Base-by-base conservation (phyloP, 2,888 invertebrate species). In the Diadromus collaris region DNA sequence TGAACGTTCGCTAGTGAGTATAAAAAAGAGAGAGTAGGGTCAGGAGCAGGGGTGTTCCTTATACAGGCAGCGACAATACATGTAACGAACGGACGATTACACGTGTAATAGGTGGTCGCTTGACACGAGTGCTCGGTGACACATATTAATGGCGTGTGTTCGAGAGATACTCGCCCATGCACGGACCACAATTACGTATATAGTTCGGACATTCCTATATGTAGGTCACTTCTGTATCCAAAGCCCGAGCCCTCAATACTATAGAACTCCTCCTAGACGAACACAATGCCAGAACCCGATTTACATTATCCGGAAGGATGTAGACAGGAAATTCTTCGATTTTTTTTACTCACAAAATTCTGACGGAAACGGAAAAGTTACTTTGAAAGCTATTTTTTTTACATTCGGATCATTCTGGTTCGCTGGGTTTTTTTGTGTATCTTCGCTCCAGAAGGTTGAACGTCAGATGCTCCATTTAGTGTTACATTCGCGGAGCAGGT, bases 71-170 rank as follows among this genome's bases (percentile, higher is more conserved):
- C 32, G 13, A 60, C 32, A 27, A 34, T 32, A 34, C 60, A 34
- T 10, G 5, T 3, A 60, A 46, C 51, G 51, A 21, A 75, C 56
- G 60, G 44, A 58, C 69, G 69, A 75, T 77, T 80, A 77, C 72
- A 77, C 70, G 80, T 80, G 80, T 77, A 60, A 69, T 46, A 77
- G 73, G 74, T 80, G 77, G 74, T 61, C 61, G 58, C 73, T 77
- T 65, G 71, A 80, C 60, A 60, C 77, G 77, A 71, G 77, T 77
- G 74, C 74, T 69, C 63, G 51, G 64, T 71, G 80, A 71, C 70
- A 77, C 70, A 74, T 77, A 74, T 74, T 70, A 69, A 77, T 71
- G 70, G 21, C 61, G 29, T 63, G 56, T 41, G 38, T 21, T 65
- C 34, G 69, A 44, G 51, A 56, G 44, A 61, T 29, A 29, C 34